Conservation (phyloP, 2,797 vertebrate species). For the Characodon lateralis region DNA sequence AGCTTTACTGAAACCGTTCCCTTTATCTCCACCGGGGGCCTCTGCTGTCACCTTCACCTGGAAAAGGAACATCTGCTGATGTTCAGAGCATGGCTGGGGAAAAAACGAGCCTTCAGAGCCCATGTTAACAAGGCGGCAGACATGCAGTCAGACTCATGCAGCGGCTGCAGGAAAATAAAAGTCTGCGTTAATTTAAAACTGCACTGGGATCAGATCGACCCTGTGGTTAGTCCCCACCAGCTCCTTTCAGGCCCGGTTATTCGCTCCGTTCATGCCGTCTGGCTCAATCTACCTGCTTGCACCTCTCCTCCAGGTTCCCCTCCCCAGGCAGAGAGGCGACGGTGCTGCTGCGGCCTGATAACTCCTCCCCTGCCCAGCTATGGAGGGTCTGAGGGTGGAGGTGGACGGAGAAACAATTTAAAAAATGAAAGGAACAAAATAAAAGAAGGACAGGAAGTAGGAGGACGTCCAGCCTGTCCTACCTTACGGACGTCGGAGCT, state of each 20-base stretch:
- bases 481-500: slow-evolving; percentile 98
- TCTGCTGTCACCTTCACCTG: neutral
- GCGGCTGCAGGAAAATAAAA: neutral
- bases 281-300: slow-evolving; percentile 92
- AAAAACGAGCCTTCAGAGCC: neutral
- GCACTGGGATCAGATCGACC: slow-evolving; percentile 45
- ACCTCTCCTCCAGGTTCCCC: slow-evolving; percentile 92
- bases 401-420: neutral
- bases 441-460: neutral
- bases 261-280: slow-evolving; percentile 40
- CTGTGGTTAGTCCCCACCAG: slow-evolving; percentile 60
- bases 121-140: neutral
- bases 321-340: slow-evolving; percentile 88
- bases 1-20: neutral
- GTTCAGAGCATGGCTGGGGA: neutral
- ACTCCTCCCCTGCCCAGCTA: slow-evolving; percentile 92
- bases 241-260: neutral
- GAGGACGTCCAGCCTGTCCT: neutral
- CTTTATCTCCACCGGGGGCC: slow-evolving; percentile 24
- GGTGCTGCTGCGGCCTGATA: slow-evolving; percentile 86
- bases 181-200: slow-evolving; percentile 35
- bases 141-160: slow-evolving; percentile 33
- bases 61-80: neutral
- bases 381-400: slow-evolving; percentile 82
- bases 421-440: neutral